Base-by-base conservation (phyloP, 2,888 invertebrate species). In the Gandaritis pyraliata region DNA sequence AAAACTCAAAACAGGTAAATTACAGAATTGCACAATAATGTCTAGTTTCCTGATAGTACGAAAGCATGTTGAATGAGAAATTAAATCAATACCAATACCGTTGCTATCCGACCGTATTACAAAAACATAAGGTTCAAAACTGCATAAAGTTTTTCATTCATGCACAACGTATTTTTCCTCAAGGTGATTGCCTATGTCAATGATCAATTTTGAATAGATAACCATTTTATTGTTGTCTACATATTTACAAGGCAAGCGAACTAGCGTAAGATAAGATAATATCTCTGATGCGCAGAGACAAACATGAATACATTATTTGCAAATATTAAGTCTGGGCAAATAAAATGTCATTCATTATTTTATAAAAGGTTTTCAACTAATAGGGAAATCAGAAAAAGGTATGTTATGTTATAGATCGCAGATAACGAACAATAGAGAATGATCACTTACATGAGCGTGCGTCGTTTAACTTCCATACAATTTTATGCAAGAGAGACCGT, bases 121-220 rank as follows among this genome's bases (percentile, higher is more conserved):
- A 43, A 43, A 8, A 5, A 1, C 10, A 16, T 43, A 43, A 16
- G 16, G 16, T 16, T 43, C 16, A 43, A 16, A 43, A 16, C 41
- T 2, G 15, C 15, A 23, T 6, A 41, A 12, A 8, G 15, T 15
- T 6, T 41, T 15, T 16, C 43, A 16, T 41, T 41, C 43, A 16
- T 10, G 16, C 43, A 43, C 16, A 43, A 43, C 16, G 10, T 4
- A 38, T 41, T 43, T 43, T 43, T 43, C 43, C 43, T 43, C 43
- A 43, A 43, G 8, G 43, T 41, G 41, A 15, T 41, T 41, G 15
- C 15, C 7, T 5, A 39, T n/a, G 41, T 41, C 41, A 41, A 41
- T 41, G 8, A 41, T 41, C 15, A 15, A 33, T 10, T 43, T 43
- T 16, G 43, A 16, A 43, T 43, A 11, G 16, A 43, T 43, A 43